Percentiles rank a stretch among this genome's conserved stretches.
Evolutionary conservation across 2,888 invertebrate species (phyloP).

Genomic region (Archips xylosteana): DNA sequence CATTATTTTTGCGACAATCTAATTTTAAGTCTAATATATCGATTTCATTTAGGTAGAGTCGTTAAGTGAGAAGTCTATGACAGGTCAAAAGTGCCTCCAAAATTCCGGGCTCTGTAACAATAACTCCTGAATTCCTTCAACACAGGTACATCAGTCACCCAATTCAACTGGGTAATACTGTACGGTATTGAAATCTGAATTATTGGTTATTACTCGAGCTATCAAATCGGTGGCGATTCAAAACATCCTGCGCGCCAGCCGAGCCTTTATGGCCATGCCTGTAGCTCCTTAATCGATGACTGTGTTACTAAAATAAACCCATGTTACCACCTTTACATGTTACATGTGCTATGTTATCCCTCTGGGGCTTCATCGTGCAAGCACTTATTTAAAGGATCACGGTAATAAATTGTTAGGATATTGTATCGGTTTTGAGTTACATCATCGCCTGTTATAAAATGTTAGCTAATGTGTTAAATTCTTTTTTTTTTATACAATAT

Average conservation of each 20-base stretch:
- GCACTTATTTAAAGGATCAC: neutral
- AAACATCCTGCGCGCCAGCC: conserved; percentile 80
- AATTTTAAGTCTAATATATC: too few relatives aligned
- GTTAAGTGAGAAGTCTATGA: too few relatives aligned
- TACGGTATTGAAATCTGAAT: conserved; percentile 72
- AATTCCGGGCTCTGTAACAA: too few relatives aligned
- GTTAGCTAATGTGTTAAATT: too few relatives aligned
- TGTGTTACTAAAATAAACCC: conserved; percentile 80
- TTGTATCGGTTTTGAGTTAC: neutral
- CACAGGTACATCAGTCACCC: neutral
- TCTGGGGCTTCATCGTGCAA: neutral
- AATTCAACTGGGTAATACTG: conserved; percentile 2
- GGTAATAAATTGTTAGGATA: neutral
- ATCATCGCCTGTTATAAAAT: too few relatives aligned
- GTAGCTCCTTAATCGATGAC: conserved; percentile 81
- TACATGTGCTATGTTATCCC: conserved; percentile 19
- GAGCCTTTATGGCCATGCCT: conserved; percentile 74
- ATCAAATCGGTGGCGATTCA: conserved; percentile 82
- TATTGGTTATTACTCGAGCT: conserved; percentile 79
- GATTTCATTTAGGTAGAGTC: too few relatives aligned
- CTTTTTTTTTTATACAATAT: too few relatives aligned
- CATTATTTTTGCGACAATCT: too few relatives aligned
- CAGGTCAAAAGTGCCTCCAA: too few relatives aligned
- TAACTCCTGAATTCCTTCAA: too few relatives aligned
- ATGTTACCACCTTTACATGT: conserved; percentile 50